Evolutionary conservation across 1,140 invertebrate genomes (phyloP).

Genomic region (Drosophila lini): DNA sequence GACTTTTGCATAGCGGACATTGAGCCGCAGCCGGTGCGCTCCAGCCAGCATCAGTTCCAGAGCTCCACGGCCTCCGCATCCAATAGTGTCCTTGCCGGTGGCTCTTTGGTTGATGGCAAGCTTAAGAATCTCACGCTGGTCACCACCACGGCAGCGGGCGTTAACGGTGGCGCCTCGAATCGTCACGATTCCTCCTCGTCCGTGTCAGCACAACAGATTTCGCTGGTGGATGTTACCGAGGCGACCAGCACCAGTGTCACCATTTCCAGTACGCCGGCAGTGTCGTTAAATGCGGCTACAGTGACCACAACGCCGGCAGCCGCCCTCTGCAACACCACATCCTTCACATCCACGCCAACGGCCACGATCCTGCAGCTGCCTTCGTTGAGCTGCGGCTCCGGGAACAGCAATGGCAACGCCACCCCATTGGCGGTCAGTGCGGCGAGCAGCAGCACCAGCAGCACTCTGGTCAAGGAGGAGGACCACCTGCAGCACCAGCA

Average conservation of each 20-base stretch:
- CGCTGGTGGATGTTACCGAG: constrained; percentile 68
- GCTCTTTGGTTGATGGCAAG: constrained; percentile 55
- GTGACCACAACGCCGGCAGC: constrained; percentile 61
- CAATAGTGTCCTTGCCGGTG: constrained; percentile 59
- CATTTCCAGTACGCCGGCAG: constrained; percentile 64
- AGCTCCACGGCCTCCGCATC: constrained; percentile 25
- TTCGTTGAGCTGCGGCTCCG: constrained; percentile 28
- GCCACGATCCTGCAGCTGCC: constrained; percentile 69
- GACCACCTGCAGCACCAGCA: constrained; percentile 41
- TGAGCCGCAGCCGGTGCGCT: constrained; percentile 58
- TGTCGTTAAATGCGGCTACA: constrained; percentile 50
- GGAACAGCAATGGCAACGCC: background rate
- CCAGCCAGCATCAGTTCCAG: constrained; percentile 46
- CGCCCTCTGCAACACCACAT: constrained; percentile 49
- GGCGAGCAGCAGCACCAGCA: constrained; percentile 70
- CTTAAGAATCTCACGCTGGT: constrained; percentile 80
- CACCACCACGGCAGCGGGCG: constrained; percentile 49
- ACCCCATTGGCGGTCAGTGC: constrained; percentile 55
- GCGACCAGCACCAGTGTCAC: constrained; percentile 74
- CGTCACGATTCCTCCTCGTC: constrained; percentile 14
- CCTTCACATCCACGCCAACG: constrained; percentile 43
- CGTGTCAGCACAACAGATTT: constrained; percentile 46
- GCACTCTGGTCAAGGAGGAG: constrained; percentile 60
- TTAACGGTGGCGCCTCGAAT: constrained; percentile 4
- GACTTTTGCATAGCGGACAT: constrained; percentile 77